A percentile compares a stretch with the other conserved stretches of the same genome.
phyloP scores from a whole-genome alignment of 2,888 invertebrate genomes.

The Ashinkailepas kermadecensis region DNA sequence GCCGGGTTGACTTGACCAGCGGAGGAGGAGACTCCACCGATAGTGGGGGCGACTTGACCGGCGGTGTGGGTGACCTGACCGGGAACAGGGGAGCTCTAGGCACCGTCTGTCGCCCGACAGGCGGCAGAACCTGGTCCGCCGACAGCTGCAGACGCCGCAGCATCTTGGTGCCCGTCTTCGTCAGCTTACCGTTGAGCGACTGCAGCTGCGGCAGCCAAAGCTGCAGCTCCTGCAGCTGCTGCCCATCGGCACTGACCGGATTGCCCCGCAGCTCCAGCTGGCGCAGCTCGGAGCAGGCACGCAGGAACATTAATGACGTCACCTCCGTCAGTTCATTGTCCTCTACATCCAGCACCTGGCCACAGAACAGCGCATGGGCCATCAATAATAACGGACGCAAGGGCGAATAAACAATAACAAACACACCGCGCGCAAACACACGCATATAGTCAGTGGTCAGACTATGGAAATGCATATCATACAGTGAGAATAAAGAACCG shows the following conservation, averaged over 20 bases:
- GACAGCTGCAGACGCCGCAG: conserved; percentile 2
- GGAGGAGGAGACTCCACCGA: too few relatives aligned
- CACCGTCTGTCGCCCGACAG: background rate
- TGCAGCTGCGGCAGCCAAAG: conserved; percentile 10
- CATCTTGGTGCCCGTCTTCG: background rate
- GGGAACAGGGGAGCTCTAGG: too few relatives aligned
- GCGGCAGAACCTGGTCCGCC: background rate
- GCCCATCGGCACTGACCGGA: background rate
- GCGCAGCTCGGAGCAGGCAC: conserved; percentile 1
- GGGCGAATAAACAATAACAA: too few relatives aligned
- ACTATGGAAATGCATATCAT: too few relatives aligned
- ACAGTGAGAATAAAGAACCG: too few relatives aligned
- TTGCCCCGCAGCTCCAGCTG: background rate
- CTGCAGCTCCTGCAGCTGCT: background rate
- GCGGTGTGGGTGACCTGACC: too few relatives aligned
- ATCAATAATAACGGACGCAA: too few relatives aligned
- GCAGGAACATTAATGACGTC: background rate
- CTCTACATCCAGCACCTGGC: background rate
- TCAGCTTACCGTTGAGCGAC: background rate
- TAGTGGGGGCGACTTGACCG: too few relatives aligned
- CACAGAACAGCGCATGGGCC: too few relatives aligned
- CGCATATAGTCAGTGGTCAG: too few relatives aligned
- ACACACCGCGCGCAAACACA: too few relatives aligned
- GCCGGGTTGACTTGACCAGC: too few relatives aligned
- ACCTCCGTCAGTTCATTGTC: background rate